Percentiles rank a stretch among this genome's conserved stretches.
Conservation (phyloP, 92 coral and sea anemone genomes). For the Virgularia gustaviana region DNA sequence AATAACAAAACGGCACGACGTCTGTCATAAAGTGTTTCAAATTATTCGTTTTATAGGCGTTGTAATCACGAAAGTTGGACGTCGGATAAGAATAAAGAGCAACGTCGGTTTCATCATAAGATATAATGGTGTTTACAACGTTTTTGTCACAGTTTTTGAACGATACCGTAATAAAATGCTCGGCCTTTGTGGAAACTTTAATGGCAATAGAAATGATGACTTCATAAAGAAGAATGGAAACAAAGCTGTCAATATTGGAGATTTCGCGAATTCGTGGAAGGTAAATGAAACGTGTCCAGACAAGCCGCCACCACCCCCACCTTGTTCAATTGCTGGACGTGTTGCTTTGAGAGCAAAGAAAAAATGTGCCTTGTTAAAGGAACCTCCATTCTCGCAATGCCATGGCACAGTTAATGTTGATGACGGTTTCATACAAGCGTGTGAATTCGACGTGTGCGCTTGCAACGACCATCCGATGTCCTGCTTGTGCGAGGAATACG, state of each 20-base stretch:
- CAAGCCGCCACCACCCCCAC: conserved; percentile 13
- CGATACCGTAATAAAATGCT: conserved; percentile 12
- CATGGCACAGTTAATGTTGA: conserved; percentile 24
- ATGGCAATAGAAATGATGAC: conserved; percentile 20
- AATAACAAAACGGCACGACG: no score
- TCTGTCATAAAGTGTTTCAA: no score
- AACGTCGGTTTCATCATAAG: conserved; percentile 2
- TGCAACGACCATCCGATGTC: conserved; percentile 34
- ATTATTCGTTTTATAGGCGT: no score
- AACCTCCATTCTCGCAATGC: conserved; percentile 13
- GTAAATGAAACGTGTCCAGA: conserved; percentile 19
- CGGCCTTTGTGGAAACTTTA: conserved; percentile 30
- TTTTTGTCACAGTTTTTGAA: not conserved
- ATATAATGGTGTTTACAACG: conserved; percentile 24
- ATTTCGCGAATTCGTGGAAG: conserved; percentile 29
- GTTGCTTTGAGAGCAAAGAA: conserved; percentile 10
- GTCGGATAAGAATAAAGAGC: not conserved
- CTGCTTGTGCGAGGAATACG: conserved; percentile 27
- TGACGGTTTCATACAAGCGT: conserved; percentile 24
- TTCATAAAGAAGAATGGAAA: conserved; percentile 8
- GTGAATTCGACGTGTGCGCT: conserved; percentile 35
- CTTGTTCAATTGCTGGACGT: conserved; percentile 13
- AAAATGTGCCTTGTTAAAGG: conserved; percentile 16
- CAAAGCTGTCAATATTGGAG: not conserved
- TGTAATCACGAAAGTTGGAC: no score